These are phyloP conservation scores for Ataeniobius toweri DNA, from an alignment of 2,797 vertebrate species.

Conservation along the genomic window DNA sequence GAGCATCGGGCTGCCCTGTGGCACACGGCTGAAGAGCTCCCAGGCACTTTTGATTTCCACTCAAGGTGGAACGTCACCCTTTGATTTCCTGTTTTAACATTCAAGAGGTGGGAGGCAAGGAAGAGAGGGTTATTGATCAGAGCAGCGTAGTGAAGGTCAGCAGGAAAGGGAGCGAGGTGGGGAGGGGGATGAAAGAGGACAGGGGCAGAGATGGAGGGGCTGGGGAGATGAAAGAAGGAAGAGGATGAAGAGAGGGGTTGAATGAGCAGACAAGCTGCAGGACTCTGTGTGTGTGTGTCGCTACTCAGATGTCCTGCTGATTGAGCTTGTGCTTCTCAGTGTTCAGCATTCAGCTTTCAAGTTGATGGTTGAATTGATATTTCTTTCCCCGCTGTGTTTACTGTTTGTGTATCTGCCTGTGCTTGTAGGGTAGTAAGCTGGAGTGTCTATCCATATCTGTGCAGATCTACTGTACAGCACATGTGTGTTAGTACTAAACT, in stretches of 20 bases:
- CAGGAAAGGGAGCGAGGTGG: constrained; percentile 60
- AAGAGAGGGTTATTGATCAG: constrained; percentile 90
- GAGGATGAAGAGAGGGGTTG: constrained; percentile 67
- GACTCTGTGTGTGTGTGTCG: constrained; percentile 34
- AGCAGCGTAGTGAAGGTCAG: constrained; percentile 90
- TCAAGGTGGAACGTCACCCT: constrained; percentile 93
- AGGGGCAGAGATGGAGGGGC: constrained; percentile 58
- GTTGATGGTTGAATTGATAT: constrained; percentile 77
- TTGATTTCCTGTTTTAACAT: constrained; percentile 93
- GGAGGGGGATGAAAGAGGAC: constrained; percentile 66
- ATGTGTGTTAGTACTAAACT: constrained; percentile 47
- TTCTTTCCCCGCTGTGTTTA: constrained; percentile 67
- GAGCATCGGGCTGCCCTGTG: constrained; percentile 78
- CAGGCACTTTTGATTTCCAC: constrained; percentile 96
- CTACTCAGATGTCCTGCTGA: constrained; percentile 68
- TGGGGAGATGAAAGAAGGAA: constrained; percentile 68
- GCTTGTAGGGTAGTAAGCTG: constrained; percentile 27
- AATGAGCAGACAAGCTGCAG: constrained; percentile 65
- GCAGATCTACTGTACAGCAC: constrained; percentile 23
- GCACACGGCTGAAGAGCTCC: constrained; percentile 77
- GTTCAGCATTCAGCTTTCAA: constrained; percentile 73
- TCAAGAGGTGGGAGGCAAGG: constrained; percentile 86
- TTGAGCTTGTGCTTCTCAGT: constrained; percentile 74
- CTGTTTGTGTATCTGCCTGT: constrained; percentile 37
- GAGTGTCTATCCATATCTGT: constrained; percentile 19